Percentiles rank a stretch among this genome's conserved stretches.
Evolutionary conservation across 92 coral and sea anemone genomes (phyloP).

Genomic region (Heteractis magnifica): DNA sequence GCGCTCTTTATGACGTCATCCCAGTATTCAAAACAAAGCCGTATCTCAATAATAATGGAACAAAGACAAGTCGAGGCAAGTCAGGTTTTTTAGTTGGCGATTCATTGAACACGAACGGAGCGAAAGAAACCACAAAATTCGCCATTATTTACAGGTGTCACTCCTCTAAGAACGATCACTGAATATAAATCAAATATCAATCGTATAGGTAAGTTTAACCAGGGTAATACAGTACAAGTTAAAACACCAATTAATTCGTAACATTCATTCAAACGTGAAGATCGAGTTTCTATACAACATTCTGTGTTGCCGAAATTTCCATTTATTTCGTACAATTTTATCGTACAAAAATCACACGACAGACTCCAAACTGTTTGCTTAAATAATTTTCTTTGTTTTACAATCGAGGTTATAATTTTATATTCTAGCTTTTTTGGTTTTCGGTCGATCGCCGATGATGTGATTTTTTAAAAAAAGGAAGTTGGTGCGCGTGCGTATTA

Average conservation of each 20-base stretch:
- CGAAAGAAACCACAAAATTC: not conserved
- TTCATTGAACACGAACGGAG: not conserved
- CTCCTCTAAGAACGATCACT: not conserved
- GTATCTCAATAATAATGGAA: no score
- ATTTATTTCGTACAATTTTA: no score
- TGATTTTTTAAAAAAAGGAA: not conserved
- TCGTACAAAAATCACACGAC: no score
- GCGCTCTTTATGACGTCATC: conserved; percentile 4
- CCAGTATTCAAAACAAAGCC: conserved; percentile 3
- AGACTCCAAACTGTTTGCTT: not conserved
- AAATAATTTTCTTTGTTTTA: not conserved
- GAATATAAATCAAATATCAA: not conserved
- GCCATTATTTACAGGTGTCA: not conserved
- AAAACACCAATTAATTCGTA: not conserved
- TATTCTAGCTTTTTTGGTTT: not conserved
- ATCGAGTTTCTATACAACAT: no score
- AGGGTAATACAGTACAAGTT: not conserved
- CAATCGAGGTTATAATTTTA: not conserved
- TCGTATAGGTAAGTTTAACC: not conserved
- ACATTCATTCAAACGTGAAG: not conserved
- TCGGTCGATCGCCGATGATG: not conserved
- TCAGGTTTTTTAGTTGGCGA: not conserved
- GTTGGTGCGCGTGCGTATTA: conserved; percentile 17
- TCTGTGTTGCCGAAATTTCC: no score
- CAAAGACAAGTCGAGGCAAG: no score